Conservation (phyloP, 2,888 invertebrate species). For the Eristalis tenax region DNA sequence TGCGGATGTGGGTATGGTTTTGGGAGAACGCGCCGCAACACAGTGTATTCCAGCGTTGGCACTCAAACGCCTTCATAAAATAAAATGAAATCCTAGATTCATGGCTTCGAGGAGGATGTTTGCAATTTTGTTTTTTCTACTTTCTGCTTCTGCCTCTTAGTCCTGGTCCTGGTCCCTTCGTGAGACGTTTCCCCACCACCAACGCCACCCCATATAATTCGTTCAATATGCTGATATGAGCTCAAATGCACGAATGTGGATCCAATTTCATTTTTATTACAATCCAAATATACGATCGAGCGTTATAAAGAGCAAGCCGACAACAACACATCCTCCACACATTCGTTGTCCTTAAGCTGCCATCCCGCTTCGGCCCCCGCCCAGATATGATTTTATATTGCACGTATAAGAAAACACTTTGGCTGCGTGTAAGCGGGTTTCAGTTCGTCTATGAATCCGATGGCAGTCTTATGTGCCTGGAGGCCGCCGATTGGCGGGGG, state of each 20-base stretch:
- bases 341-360: constrained; percentile 59
- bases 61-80: constrained; percentile 70
- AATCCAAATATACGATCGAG: constrained; percentile 69
- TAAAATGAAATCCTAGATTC: constrained; percentile 68
- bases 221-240: constrained; percentile 70
- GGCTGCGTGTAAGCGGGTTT: constrained; percentile 23
- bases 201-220: constrained; percentile 39
- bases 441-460: constrained; percentile 35
- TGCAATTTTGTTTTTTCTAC: constrained; percentile 35
- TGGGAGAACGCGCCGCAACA: constrained; percentile 36
- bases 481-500: neutral
- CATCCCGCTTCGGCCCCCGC: constrained; percentile 20
- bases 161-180: neutral
- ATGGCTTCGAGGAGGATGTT: constrained; percentile 43
- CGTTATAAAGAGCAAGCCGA: constrained; percentile 52
- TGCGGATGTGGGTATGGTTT: neutral
- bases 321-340: constrained; percentile 51
- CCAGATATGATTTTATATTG: constrained; percentile 71
- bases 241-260: constrained; percentile 73
- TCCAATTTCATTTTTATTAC: constrained; percentile 75
- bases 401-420: constrained; percentile 66
- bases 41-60: constrained; percentile 24
- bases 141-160: constrained; percentile 33
- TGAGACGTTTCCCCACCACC: neutral
- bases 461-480: neutral